Evolutionary conservation across 2,888 invertebrate genomes (phyloP).

Genomic region (Heliconius hortense): DNA sequence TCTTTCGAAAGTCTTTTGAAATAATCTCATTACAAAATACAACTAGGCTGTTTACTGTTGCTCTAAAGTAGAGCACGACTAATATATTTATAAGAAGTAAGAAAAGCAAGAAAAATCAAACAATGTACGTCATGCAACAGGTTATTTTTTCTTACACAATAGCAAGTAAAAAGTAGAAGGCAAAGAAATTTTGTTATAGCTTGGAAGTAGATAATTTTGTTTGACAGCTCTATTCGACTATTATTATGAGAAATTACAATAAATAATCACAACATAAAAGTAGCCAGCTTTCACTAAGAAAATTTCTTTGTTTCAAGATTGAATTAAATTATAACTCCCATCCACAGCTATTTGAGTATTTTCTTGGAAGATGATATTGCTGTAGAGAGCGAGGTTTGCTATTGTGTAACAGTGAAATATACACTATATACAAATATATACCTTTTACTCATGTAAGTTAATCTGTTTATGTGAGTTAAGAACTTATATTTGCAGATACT

Average conservation of each 20-base stretch:
- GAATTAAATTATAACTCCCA: slow-evolving; percentile 10
- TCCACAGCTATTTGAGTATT: not conserved
- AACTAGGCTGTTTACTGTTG: not conserved
- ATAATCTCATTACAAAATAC: slow-evolving; percentile 4
- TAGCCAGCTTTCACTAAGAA: slow-evolving; percentile 13
- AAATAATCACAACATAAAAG: slow-evolving; percentile 1
- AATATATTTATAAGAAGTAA: not conserved
- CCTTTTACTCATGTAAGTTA: not conserved
- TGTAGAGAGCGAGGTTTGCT: not conserved
- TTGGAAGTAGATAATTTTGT: slow-evolving; percentile 50
- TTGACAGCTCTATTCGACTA: slow-evolving; percentile 42
- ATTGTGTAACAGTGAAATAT: slow-evolving; percentile 12
- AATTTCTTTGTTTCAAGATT: slow-evolving; percentile 23
- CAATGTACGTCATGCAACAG: not conserved
- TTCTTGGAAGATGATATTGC: slow-evolving; percentile 10
- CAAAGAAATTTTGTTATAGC: slow-evolving; percentile 38
- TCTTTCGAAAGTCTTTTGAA: not conserved
- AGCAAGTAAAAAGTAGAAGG: not conserved
- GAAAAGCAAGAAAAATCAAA: slow-evolving; percentile 10
- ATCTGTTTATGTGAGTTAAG: slow-evolving; percentile 8
- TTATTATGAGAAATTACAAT: slow-evolving; percentile 18
- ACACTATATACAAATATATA: not conserved
- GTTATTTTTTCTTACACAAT: slow-evolving; percentile 4
- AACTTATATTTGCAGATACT: not conserved
- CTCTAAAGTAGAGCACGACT: slow-evolving; percentile 7